Conservation (phyloP, 2,888 invertebrate species). For the Podabrus alpinus region DNA sequence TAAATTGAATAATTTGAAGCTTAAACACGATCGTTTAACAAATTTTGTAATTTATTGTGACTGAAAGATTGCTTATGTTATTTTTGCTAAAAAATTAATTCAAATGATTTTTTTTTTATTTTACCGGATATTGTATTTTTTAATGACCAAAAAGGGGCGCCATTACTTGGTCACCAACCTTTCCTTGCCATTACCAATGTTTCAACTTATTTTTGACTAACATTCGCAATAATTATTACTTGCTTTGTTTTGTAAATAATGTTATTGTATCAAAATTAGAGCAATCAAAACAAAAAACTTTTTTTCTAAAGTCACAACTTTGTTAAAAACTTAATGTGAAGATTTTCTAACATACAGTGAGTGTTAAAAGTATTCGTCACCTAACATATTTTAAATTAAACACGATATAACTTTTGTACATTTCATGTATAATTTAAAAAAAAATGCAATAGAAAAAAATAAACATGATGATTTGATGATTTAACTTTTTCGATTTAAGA, state of each 20-base stretch:
- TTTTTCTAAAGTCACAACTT: too few species aligned
- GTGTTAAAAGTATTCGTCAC: too few species aligned
- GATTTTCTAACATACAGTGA: too few species aligned
- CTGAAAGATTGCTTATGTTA: neutral
- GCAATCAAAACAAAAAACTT: too few species aligned
- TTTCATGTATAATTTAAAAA: too few species aligned
- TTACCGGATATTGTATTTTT: neutral
- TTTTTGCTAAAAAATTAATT: neutral
- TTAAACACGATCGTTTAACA: neutral
- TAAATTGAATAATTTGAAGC: neutral
- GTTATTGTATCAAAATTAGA: neutral
- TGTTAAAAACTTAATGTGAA: too few species aligned
- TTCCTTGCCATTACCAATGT: neutral
- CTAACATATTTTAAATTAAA: too few species aligned
- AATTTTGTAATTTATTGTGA: neutral
- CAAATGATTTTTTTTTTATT: neutral
- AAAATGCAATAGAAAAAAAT: too few species aligned
- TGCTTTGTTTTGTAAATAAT: neutral
- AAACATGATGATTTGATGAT: too few species aligned
- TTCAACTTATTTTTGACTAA: neutral
- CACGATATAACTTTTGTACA: too few species aligned
- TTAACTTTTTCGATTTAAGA: too few species aligned
- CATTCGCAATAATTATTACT: neutral
- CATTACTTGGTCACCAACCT: neutral
- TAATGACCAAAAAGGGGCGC: neutral